Percentiles rank a stretch among this genome's conserved stretches.
These are phyloP conservation scores for Xanthia togata DNA, from an alignment of 2,888 invertebrate genomes.

Conservation along the genomic window DNA sequence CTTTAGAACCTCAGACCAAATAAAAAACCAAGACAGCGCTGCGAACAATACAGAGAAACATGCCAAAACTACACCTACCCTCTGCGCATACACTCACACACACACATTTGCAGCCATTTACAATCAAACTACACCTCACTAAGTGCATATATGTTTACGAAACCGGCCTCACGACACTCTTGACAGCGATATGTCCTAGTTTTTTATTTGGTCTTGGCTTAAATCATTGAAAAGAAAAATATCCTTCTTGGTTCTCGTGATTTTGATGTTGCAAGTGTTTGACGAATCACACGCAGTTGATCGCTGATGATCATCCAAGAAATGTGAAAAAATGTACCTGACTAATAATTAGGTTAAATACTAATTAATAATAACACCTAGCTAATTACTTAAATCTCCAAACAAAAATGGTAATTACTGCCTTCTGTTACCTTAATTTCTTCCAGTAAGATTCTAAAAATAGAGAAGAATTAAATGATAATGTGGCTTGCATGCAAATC, in stretches of 20 bases:
- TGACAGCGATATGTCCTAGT: too few relatives aligned
- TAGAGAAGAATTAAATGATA: conserved; percentile 51
- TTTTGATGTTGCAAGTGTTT: neutral
- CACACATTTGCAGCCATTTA: too few relatives aligned
- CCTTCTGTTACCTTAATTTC: conserved; percentile 21
- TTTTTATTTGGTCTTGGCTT: too few relatives aligned
- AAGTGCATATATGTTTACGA: too few relatives aligned
- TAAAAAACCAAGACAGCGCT: too few relatives aligned
- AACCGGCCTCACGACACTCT: too few relatives aligned
- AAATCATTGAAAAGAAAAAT: neutral
- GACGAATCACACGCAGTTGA: neutral
- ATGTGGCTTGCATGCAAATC: conserved; percentile 58
- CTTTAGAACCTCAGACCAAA: too few relatives aligned
- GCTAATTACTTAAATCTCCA: conserved; percentile 1
- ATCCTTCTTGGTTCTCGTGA: neutral
- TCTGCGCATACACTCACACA: too few relatives aligned
- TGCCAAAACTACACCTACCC: too few relatives aligned
- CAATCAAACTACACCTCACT: too few relatives aligned
- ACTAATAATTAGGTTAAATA: neutral
- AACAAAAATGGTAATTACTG: conserved; percentile 18
- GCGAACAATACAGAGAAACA: too few relatives aligned
- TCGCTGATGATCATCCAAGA: neutral
- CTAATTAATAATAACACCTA: neutral
- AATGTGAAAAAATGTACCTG: neutral
- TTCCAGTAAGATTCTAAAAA: conserved; percentile 43